These are phyloP conservation scores for Nematolebias whitei DNA, from an alignment of 2,113 vertebrate species.

Conservation along the genomic window DNA sequence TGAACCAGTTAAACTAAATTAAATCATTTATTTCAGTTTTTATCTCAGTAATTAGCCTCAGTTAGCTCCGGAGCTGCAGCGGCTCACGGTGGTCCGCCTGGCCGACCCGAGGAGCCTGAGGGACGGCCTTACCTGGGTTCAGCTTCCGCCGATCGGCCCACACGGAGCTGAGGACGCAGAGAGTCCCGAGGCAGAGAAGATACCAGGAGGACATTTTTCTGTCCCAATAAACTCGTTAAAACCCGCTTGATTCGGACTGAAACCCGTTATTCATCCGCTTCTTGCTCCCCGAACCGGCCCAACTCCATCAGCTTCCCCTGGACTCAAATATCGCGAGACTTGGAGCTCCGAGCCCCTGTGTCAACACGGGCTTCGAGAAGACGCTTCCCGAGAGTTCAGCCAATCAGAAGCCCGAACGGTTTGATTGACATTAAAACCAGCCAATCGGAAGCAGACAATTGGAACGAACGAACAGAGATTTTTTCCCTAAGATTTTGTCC, in stretches of 20 bases:
- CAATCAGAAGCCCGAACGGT: neutral
- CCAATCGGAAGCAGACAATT: slow-evolving; percentile 64
- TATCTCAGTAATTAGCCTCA: too few species aligned
- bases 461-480: neutral
- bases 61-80: slow-evolving; percentile 6
- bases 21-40: too few species aligned
- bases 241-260: neutral
- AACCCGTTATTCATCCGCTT: neutral
- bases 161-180: slow-evolving; percentile 23
- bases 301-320: neutral
- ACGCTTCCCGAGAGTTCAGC: neutral
- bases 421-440: neutral
- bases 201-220: slow-evolving; percentile 24
- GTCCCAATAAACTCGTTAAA: too few species aligned
- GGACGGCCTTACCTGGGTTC: slow-evolving; percentile 67
- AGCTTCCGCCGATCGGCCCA: slow-evolving; percentile 45
- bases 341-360: accelerated
- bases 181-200: slow-evolving; percentile 13
- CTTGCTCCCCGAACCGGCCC: neutral
- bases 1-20: too few species aligned
- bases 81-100: slow-evolving; percentile 27
- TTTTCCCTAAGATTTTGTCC: neutral
- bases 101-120: slow-evolving; percentile 14
- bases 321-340: slow-evolving; percentile 28
- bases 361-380: neutral